These are phyloP conservation scores for Glaucomys volans DNA, from an alignment of 2,113 vertebrate species.

Conservation along the genomic window DNA sequence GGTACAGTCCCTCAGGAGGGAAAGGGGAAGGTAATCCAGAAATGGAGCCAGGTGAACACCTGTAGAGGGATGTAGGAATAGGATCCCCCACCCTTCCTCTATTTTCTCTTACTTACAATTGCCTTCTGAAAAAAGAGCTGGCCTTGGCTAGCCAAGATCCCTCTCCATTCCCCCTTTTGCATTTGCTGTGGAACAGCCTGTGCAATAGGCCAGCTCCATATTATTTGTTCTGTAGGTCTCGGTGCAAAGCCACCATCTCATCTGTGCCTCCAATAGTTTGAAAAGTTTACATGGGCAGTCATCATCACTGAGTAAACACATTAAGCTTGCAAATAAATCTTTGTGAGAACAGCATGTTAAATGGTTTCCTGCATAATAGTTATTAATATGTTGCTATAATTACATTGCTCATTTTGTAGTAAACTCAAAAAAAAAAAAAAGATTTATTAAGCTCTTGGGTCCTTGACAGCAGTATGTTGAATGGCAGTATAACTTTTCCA, in stretches of 20 bases:
- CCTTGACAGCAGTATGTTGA: constrained; percentile 28
- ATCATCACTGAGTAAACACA: constrained; percentile 40
- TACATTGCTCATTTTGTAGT: constrained; percentile 46
- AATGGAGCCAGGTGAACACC: too few relatives aligned
- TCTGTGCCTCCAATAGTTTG: neutral
- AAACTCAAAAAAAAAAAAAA: constrained; percentile 18
- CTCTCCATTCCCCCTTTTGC: neutral
- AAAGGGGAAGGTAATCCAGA: neutral
- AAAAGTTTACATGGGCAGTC: neutral
- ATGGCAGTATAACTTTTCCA: neutral
- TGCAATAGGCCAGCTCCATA: rapidly evolving
- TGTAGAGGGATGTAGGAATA: neutral
- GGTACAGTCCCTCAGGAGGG: neutral
- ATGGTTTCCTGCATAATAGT: constrained; percentile 25
- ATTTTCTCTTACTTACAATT: neutral
- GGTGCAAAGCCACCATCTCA: neutral
- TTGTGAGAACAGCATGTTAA: constrained; percentile 4
- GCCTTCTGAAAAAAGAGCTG: neutral
- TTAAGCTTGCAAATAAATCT: constrained; percentile 8
- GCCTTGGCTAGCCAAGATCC: neutral
- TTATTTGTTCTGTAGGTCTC: neutral
- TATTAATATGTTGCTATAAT: constrained; percentile 58
- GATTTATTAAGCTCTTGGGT: constrained; percentile 57
- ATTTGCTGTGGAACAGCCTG: rapidly evolving
- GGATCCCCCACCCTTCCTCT: neutral